Percentiles rank a stretch among this genome's conserved stretches.
Evolutionary conservation across 2,113 vertebrate genomes (phyloP).

Genomic region (Lamprologus sp.): DNA sequence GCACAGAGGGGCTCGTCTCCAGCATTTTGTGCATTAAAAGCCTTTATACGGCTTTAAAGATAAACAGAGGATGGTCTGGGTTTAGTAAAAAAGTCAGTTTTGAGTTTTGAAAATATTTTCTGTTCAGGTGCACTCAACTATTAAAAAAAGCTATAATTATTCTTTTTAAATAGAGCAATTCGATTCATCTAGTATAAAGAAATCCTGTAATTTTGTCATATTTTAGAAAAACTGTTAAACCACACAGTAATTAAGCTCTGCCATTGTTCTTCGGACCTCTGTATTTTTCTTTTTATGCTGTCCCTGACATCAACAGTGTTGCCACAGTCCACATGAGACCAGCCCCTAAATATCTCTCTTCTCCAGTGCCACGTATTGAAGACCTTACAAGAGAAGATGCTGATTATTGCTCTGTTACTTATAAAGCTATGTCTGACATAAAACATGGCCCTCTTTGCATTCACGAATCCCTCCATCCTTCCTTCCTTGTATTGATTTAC

Average conservation of each 20-base stretch:
- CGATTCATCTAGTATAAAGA: rapidly evolving
- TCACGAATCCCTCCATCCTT: not conserved
- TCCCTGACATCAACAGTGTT: not conserved
- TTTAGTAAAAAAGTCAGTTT: not conserved
- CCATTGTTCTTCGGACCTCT: not conserved
- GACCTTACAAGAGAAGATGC: not conserved
- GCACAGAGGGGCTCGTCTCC: not conserved
- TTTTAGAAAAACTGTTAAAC: not conserved
- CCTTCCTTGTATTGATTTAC: not conserved
- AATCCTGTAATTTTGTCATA: not conserved
- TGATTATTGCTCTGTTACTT: not conserved
- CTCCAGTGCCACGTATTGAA: not conserved
- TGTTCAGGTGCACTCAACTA: not conserved
- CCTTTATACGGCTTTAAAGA: not conserved
- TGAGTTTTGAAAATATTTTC: not conserved
- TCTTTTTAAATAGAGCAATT: not conserved
- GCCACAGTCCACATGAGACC: not conserved
- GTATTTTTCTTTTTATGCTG: not conserved
- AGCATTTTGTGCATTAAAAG: not conserved
- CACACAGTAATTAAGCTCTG: not conserved
- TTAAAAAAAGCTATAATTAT: not conserved
- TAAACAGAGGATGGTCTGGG: not conserved
- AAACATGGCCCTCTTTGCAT: not conserved
- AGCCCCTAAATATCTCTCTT: not conserved
- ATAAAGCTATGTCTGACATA: not conserved